Conservation (phyloP, 2,888 invertebrate genomes). For the Creontiades dilutus region DNA sequence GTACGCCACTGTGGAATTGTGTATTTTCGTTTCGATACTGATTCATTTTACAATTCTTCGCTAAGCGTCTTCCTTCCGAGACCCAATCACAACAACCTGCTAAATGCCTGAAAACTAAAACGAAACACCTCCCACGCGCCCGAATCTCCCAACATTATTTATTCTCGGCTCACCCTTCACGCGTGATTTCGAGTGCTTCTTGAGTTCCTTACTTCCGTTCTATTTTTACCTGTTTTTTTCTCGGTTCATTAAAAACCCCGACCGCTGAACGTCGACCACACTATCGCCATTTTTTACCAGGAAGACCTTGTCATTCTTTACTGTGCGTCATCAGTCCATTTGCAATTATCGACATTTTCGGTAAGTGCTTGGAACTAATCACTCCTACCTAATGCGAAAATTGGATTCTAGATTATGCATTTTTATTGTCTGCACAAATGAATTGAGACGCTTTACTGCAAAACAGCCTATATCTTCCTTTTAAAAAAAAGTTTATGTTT, state of each 20-base stretch:
- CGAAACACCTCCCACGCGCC: background rate
- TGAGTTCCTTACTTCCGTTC: slow-evolving; percentile 38
- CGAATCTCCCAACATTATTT: background rate
- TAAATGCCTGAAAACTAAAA: background rate
- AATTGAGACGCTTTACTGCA: no score
- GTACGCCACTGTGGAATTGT: no score
- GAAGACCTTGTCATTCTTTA: background rate
- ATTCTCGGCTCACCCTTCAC: slow-evolving; percentile 44
- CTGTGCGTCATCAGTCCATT: background rate
- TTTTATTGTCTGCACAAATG: no score
- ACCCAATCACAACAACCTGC: background rate
- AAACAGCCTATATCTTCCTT: no score
- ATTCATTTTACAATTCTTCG: no score
- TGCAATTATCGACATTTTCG: slow-evolving; percentile 15
- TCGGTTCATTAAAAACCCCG: slow-evolving; percentile 46
- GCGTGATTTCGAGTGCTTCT: slow-evolving; percentile 40
- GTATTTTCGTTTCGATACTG: no score
- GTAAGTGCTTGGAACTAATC: background rate
- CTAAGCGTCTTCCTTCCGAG: background rate
- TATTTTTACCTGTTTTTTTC: slow-evolving; percentile 26
- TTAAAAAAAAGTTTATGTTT: no score
- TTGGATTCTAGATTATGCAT: no score
- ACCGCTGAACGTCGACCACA: slow-evolving; percentile 34
- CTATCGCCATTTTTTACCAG: slow-evolving; percentile 9
- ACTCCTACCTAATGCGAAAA: background rate